Base-by-base conservation (phyloP, 1,140 invertebrate genomes). In the Conus betulinus region DNA sequence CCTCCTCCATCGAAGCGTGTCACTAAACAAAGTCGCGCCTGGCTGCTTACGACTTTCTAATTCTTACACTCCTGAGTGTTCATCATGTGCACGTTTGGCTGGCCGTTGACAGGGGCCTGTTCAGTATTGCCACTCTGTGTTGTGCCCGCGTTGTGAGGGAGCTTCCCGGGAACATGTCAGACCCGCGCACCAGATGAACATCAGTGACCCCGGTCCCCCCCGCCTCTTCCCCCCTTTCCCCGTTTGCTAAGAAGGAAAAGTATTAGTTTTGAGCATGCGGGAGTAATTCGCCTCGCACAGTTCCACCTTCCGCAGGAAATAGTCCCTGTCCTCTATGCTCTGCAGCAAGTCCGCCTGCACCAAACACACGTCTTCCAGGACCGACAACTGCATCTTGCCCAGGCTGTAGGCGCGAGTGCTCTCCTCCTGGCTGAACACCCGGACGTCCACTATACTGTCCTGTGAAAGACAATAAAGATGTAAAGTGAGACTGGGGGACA, bases 381-480 rank as follows among this genome's bases (percentile, higher is more conserved):
- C 27, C 52, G 89, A 84, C 84, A 94, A 67, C 85, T 94, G 87
- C 60, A 91, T 52, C 71, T 92, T 89, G 82, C 89, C 27, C 88
- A 94, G 57, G 87, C 92, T 90, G 57, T 90, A 39, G 71, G 88
- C 82, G 11, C 88, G 87, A 60, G 87, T 89, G 27, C 85, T 86
- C 55, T 85, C 91, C 13, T 89, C 85, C 20, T 87, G 79, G 84
- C 92, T 91, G 85, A 94, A 93, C 85, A 94, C 67, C 51, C 94
- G 88, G 20, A 94, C 91, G 84, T 95, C 93, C 6, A 95, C 91
- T 52, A 95, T 95, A 88, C 93, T 95, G 87, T 95, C 94, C 85
- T 87, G 85, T 25, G 52, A 57, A 23, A 5, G 51, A 76, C 52
- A 83, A n/a, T 1, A 60, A 15, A 60, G 8, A 60, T 60, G 57